Conservation (phyloP, 1,140 invertebrate genomes). For the Eciton burchellii region DNA sequence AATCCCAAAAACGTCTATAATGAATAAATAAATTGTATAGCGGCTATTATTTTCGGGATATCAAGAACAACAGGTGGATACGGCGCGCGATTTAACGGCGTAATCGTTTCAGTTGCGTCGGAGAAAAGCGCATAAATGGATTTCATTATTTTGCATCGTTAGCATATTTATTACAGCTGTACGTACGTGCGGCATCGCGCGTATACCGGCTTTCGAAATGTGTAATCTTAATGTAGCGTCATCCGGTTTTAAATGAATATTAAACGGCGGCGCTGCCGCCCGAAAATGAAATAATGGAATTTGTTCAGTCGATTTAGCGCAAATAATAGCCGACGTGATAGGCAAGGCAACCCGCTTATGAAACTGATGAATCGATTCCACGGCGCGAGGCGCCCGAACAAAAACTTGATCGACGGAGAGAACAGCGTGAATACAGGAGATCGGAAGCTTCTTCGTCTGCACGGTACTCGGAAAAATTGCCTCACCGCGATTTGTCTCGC, state of each 20-base stretch:
- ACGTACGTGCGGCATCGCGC: neutral
- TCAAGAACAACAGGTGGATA: conserved; percentile 31
- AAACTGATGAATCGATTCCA: conserved; percentile 35
- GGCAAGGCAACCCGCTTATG: conserved; percentile 8
- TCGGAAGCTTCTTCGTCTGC: neutral
- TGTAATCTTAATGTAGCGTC: conserved; percentile 51
- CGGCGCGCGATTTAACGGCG: conserved; percentile 19
- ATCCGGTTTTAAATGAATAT: conserved; percentile 52
- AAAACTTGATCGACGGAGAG: conserved; percentile 29
- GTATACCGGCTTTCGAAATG: conserved; percentile 34
- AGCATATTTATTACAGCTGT: conserved; percentile 19
- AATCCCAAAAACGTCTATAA: neutral
- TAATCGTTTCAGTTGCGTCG: conserved; percentile 13
- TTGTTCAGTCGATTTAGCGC: conserved; percentile 32
- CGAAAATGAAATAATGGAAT: conserved; percentile 56
- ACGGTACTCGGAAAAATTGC: conserved; percentile 18
- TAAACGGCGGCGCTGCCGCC: conserved; percentile 25
- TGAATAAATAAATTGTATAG: conserved; percentile 9
- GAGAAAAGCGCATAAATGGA: conserved; percentile 26
- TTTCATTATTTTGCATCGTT: conserved; percentile 44
- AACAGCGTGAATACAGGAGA: neutral
- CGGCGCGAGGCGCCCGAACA: neutral
- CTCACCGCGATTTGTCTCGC: neutral
- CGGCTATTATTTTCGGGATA: conserved; percentile 28
- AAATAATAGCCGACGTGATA: conserved; percentile 36